phyloP scores from a whole-genome alignment of 1,140 invertebrate genomes.

The Saccostrea echinata region DNA sequence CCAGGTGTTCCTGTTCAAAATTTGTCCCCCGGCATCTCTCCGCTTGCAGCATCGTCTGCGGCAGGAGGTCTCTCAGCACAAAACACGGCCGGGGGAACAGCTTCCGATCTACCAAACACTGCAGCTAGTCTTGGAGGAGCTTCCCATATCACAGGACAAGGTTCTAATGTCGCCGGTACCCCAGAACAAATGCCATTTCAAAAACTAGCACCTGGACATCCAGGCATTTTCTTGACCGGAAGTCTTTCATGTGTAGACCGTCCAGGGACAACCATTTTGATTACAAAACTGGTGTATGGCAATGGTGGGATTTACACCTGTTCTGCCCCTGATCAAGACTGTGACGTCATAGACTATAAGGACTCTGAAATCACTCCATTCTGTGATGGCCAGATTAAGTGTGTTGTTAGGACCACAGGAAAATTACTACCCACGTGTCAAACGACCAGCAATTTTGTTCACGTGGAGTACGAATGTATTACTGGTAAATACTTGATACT shows the following conservation, averaged over 20 bases:
- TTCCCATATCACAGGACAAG: neutral
- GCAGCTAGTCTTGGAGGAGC: neutral
- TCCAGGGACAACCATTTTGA: slow-evolving; percentile 40
- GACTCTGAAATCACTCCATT: slow-evolving; percentile 21
- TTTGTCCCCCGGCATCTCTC: neutral
- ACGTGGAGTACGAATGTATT: slow-evolving; percentile 51
- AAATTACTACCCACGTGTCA: slow-evolving; percentile 40
- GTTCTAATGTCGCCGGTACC: neutral
- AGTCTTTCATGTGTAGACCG: slow-evolving; percentile 14
- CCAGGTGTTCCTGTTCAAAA: neutral
- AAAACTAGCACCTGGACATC: neutral
- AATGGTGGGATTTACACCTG: slow-evolving; percentile 38
- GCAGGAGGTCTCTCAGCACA: neutral
- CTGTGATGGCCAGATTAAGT: slow-evolving; percentile 44
- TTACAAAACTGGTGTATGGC: slow-evolving; percentile 48
- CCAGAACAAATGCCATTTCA: neutral
- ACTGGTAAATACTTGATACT: slow-evolving; percentile 47
- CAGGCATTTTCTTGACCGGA: slow-evolving; percentile 13
- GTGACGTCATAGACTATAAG: slow-evolving; percentile 41
- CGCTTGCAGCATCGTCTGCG: neutral
- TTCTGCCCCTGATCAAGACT: slow-evolving; percentile 38
- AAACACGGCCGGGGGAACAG: neutral
- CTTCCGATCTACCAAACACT: neutral
- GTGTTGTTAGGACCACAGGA: neutral
- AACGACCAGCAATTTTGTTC: slow-evolving; percentile 44